Base-by-base conservation (phyloP, 2,888 invertebrate genomes). In the Coremacera marginata region DNA sequence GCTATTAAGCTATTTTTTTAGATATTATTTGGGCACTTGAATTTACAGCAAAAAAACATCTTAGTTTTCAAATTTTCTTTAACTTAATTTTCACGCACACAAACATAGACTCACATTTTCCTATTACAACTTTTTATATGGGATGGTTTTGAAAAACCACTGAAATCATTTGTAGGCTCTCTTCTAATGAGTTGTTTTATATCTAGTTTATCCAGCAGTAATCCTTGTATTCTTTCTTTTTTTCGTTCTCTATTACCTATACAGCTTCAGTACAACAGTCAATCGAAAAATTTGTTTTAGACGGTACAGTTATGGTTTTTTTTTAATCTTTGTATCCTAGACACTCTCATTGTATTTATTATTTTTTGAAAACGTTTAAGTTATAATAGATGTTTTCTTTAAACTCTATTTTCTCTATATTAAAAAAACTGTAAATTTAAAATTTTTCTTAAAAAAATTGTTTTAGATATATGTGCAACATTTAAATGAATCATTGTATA, bases 191-290 rank as follows among this genome's bases (percentile, higher is more conserved):
- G 37, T 67, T 65, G 14, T 19, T 55, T 19, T 27, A 11, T 8
- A 25, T 73, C 52, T 63, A 63, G 49, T n/a, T 52, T 63, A 16
- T 51, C 34, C 25, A 27, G 49, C 55, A 86, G 87, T 85, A 85
- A 87, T 85, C 86, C 83, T 84, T 87, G 84, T 87, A 82, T 83
- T 84, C 84, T 87, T 84, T 82, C 84, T 84, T 82, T 83, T 87
- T 87, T 86, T 87, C 84, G 82, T 86, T 87, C 85, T 88, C 87
- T 87, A 84, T 86, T 85, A 86, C 84, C 84, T 85, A 87, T 85
- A 78, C 88, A 92, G 92, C 91, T 84, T 92, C 92, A 80, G 92
- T 92, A 86, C 91, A 92, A 89, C 88, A 91, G 83, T 92, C 92
- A 37, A 88, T 92, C 83, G 91, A 91, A 88, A 84, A 86, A 79